Percentiles rank a stretch among this genome's conserved stretches.
Conservation (phyloP, 2,113 vertebrate species). For the Oenanthe oenanthe region DNA sequence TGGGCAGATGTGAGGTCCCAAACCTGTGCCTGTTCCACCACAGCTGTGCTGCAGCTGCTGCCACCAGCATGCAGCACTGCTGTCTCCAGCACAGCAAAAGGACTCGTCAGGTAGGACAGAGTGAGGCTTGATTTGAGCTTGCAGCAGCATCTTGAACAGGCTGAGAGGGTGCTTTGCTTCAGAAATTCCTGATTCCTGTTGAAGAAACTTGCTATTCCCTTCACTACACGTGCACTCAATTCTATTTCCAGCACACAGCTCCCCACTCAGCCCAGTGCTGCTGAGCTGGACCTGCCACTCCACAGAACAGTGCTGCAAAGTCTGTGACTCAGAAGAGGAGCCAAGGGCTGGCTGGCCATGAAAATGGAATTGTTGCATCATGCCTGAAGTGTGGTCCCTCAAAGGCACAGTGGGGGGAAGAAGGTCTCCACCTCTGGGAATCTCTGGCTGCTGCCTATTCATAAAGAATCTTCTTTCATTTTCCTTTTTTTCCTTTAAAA, state of each 20-base stretch:
- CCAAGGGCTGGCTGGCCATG: not conserved
- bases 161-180: not conserved
- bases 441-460: not conserved
- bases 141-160: not conserved
- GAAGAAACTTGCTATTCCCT: not conserved
- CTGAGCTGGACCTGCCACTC: not conserved
- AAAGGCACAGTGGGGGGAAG: not conserved
- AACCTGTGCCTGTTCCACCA: not conserved
- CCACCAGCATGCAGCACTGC: not conserved
- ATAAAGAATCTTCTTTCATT: not conserved
- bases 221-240: not conserved
- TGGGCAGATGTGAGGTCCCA: not conserved
- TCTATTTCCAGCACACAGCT: not conserved
- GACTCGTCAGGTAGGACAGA: accelerated
- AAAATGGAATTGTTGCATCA: not conserved
- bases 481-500: not conserved
- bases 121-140: not conserved
- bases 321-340: not conserved
- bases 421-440: not conserved
- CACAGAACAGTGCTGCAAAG: not conserved
- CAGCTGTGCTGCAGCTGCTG: not conserved
- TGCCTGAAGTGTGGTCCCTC: not conserved
- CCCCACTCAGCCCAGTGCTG: not conserved
- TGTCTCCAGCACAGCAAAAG: not conserved
- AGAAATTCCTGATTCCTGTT: not conserved